A percentile compares a stretch with the other conserved stretches of the same genome.
phyloP scores from a whole-genome alignment of 2,888 invertebrate genomes.

The Thysanoteuthis rhombus region DNA sequence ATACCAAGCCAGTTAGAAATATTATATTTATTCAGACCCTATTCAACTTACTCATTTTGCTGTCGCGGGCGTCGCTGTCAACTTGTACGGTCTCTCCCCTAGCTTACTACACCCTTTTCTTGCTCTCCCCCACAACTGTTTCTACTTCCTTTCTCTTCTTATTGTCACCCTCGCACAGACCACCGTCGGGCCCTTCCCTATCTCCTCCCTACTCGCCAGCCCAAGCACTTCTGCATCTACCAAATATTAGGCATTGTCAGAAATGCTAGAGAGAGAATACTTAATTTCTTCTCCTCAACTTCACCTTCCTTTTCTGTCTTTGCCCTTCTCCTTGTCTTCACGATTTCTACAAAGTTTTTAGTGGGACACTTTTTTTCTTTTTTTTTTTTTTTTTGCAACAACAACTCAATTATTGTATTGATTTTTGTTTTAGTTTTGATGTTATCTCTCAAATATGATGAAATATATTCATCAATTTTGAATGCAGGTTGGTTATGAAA shows the following conservation, averaged over 20 bases:
- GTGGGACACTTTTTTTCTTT: neutral
- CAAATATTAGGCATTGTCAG: neutral
- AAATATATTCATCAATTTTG: slow-evolving; percentile 12
- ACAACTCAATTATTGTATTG: neutral
- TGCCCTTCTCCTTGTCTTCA: neutral
- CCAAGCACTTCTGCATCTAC: neutral
- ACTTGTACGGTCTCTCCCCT: neutral
- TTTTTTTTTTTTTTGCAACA: neutral
- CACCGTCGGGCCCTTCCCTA: neutral
- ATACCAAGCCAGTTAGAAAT: neutral
- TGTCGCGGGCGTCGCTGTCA: neutral
- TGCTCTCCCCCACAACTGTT: neutral
- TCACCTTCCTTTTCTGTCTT: neutral
- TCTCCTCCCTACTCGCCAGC: neutral
- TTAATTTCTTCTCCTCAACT: neutral
- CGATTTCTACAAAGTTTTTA: neutral
- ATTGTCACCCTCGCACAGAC: neutral
- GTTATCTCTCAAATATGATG: neutral
- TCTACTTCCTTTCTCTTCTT: neutral
- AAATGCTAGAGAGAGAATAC: neutral
- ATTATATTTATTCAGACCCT: neutral
- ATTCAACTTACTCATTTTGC: neutral
- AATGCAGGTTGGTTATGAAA: slow-evolving; percentile 12
- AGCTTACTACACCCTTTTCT: neutral
- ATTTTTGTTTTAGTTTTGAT: neutral